Conservation (phyloP, 2,113 vertebrate species). For the Jacana jacana region DNA sequence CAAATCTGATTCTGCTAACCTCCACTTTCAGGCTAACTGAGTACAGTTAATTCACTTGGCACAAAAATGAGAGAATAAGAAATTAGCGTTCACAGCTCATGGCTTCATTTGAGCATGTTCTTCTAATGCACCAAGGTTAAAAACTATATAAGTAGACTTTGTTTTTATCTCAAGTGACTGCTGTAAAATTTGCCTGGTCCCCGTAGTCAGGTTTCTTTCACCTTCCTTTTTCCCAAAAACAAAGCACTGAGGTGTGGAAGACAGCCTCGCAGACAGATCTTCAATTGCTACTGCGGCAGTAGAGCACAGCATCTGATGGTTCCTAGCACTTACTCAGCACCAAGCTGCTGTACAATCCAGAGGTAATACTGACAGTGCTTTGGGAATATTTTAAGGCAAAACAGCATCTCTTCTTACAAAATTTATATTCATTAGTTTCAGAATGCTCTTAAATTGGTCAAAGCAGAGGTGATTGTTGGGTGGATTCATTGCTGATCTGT, state of each 20-base stretch:
- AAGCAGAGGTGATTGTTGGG: conserved; percentile 49
- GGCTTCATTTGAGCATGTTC: background rate
- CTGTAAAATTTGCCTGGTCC: background rate
- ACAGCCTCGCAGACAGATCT: background rate
- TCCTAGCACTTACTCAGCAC: conserved; percentile 12
- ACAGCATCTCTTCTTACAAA: conserved; percentile 12
- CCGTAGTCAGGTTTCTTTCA: background rate
- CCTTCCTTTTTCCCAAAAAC: background rate
- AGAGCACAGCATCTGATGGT: background rate
- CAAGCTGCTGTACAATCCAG: background rate
- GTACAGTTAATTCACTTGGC: background rate
- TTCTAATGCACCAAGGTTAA: background rate
- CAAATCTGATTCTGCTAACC: background rate
- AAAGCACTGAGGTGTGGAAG: background rate
- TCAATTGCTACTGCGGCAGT: background rate
- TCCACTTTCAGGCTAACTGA: background rate
- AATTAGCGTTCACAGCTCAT: background rate
- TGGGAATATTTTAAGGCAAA: background rate
- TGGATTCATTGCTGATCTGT: background rate
- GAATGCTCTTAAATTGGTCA: conserved; percentile 48
- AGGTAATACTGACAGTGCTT: background rate
- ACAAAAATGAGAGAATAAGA: background rate
- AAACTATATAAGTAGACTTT: background rate
- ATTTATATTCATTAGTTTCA: conserved; percentile 49
- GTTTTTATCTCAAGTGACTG: background rate